phyloP scores from a whole-genome alignment of 2,888 invertebrate genomes.

The Hedychridium roseum region DNA sequence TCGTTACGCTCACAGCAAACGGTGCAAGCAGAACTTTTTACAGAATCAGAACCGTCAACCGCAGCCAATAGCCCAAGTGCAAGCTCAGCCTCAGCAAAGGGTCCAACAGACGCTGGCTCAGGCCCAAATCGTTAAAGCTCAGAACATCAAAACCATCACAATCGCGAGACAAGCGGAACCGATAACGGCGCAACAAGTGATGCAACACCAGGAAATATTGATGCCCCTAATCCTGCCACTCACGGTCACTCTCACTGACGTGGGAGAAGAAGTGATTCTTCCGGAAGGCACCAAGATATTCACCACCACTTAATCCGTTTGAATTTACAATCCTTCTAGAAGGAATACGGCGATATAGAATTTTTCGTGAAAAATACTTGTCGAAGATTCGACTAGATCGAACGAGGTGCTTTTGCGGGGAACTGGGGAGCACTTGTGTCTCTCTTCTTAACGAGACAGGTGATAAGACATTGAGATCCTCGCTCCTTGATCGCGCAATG shows the following conservation, averaged over 20 bases:
- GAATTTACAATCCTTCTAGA: too few relatives aligned
- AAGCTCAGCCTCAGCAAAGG: constrained; percentile 14
- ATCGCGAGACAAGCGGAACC: constrained; percentile 53
- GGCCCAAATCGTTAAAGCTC: constrained; percentile 51
- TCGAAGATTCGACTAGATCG: too few relatives aligned
- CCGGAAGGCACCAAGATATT: constrained; percentile 61
- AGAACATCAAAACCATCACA: constrained; percentile 59
- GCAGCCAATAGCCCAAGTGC: constrained; percentile 35
- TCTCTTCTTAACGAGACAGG: too few relatives aligned
- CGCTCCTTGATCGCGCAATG: too few relatives aligned
- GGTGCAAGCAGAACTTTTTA: constrained; percentile 57
- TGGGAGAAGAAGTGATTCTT: constrained; percentile 58
- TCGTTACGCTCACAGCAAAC: constrained; percentile 60
- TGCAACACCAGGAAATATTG: constrained; percentile 58
- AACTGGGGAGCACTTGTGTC: too few relatives aligned
- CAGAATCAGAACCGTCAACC: constrained; percentile 49
- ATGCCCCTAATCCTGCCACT: constrained; percentile 60
- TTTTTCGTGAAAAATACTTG: background rate
- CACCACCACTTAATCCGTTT: constrained; percentile 50
- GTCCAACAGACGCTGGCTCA: constrained; percentile 21
- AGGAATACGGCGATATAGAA: background rate
- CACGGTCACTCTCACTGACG: constrained; percentile 57
- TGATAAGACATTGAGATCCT: too few relatives aligned
- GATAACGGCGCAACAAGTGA: constrained; percentile 46
- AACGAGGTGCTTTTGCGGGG: too few relatives aligned